phyloP scores from a whole-genome alignment of 2,888 invertebrate genomes.

The Nemurella pictetii region DNA sequence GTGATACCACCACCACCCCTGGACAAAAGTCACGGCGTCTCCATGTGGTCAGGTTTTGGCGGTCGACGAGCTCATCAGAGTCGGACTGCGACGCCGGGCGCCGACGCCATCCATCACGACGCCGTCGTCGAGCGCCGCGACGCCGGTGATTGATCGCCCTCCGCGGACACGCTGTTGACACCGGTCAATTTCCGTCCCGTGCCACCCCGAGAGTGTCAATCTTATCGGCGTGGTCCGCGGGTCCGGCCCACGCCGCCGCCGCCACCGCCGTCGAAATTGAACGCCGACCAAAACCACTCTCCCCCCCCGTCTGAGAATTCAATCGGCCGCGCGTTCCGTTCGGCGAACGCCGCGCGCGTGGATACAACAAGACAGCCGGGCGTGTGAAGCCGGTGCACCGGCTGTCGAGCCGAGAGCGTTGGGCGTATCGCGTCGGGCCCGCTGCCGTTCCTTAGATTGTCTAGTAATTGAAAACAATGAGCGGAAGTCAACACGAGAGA shows the following conservation, averaged over 20 bases:
- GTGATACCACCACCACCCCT: background rate
- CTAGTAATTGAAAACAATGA: background rate
- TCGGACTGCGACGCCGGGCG: background rate
- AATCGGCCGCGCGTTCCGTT: background rate
- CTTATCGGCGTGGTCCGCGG: background rate
- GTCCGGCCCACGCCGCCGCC: background rate
- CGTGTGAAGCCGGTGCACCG: background rate
- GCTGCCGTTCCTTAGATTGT: background rate
- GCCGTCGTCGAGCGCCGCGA: background rate
- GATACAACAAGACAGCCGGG: background rate
- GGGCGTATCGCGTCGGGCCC: background rate
- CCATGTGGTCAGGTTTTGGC: too few species aligned
- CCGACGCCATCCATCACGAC: background rate
- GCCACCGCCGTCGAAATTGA: background rate
- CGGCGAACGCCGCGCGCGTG: too few species aligned
- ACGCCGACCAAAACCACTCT: background rate
- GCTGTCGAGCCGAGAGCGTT: background rate
- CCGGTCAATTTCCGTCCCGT: background rate
- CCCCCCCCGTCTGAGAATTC: background rate
- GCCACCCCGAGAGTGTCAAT: background rate
- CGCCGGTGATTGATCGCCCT: background rate
- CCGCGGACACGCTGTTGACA: background rate
- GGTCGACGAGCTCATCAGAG: background rate
- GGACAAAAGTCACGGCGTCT: background rate
- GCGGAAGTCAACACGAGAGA: background rate